phyloP scores from a whole-genome alignment of 1,140 invertebrate species.

The Aporrectodea caliginosa region DNA sequence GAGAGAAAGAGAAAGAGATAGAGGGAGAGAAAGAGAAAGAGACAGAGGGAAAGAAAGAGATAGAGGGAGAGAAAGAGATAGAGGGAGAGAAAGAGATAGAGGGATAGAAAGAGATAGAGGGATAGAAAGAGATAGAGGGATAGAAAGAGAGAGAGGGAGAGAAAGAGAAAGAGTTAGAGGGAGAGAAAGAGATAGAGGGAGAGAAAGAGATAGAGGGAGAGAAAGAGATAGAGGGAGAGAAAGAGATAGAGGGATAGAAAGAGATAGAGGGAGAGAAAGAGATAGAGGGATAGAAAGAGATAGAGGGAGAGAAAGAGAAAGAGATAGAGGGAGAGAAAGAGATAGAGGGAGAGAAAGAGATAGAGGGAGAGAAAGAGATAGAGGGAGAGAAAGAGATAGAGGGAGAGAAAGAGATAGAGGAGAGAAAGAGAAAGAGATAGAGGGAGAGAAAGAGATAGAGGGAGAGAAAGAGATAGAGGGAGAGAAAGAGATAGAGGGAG shows the following conservation, averaged over 20 bases:
- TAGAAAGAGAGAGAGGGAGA: neutral
- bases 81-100: neutral
- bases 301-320: too few relatives aligned
- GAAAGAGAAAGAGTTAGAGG: neutral
- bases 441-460: neutral
- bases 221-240: neutral
- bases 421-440: neutral
- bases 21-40: neutral
- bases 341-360: neutral
- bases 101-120: neutral
- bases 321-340: too few relatives aligned
- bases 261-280: neutral
- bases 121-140: neutral
- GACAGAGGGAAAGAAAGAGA: neutral
- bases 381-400: neutral
- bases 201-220: neutral
- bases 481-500: neutral
- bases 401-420: neutral
- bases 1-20: neutral
- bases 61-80: neutral
- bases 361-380: neutral
- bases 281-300: neutral
- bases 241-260: neutral
- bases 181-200: neutral
- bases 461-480: neutral